Conservation (phyloP, 2,797 vertebrate species). For the Falco novaeseelandiae region DNA sequence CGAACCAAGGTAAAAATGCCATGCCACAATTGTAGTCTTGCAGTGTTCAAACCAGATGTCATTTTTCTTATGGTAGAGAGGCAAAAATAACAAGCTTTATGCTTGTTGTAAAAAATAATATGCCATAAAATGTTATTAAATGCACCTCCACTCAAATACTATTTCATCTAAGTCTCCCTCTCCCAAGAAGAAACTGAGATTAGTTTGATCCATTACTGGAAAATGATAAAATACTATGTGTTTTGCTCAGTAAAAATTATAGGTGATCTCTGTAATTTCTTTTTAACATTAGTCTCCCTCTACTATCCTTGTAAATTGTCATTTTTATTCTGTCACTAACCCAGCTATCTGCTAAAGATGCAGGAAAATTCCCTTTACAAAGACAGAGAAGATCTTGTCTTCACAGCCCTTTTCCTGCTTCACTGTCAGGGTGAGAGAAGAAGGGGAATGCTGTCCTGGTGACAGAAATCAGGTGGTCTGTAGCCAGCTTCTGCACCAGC, state of each 20-base stretch:
- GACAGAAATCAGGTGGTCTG: background rate
- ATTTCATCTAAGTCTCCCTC: background rate
- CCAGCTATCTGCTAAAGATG: background rate
- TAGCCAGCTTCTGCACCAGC: background rate
- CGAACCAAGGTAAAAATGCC: background rate
- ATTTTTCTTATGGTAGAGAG: background rate
- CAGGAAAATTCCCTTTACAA: background rate
- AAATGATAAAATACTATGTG: slow-evolving; percentile 13
- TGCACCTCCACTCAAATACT: background rate
- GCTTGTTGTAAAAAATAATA: slow-evolving; percentile 23
- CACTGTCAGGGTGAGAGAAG: background rate
- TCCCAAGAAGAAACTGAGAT: background rate
- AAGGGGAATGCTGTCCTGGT: background rate
- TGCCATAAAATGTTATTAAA: slow-evolving; percentile 19
- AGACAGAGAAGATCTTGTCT: background rate
- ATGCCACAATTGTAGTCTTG: background rate
- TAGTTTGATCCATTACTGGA: background rate
- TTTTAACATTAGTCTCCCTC: background rate
- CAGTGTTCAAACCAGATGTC: background rate
- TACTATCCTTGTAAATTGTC: background rate
- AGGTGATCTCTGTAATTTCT: slow-evolving; percentile 22
- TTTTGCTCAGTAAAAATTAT: slow-evolving; percentile 30
- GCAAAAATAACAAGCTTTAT: slow-evolving; percentile 11
- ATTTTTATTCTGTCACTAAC: slow-evolving; percentile 9
- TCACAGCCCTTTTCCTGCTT: background rate